Percentiles rank a stretch among this genome's conserved stretches.
Conservation (phyloP, 2,797 vertebrate species). For the Myotis daubentonii region DNA sequence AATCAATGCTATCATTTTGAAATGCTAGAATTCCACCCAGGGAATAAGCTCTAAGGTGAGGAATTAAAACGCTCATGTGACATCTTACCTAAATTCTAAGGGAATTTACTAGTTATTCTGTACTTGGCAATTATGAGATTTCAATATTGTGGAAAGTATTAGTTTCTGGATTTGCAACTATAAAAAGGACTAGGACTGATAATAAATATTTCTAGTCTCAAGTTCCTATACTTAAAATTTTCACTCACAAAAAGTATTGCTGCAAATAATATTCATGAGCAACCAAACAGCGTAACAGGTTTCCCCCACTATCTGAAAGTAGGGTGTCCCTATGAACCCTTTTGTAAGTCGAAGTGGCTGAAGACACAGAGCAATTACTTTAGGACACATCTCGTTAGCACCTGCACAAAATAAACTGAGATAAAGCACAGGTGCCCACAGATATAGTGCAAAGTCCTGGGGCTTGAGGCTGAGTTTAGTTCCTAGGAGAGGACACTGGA, state of each 20-base stretch:
- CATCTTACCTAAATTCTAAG: slow-evolving; percentile 4
- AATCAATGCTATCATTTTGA: neutral
- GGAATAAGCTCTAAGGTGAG: neutral
- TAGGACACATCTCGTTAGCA: neutral
- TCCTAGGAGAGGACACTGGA: neutral
- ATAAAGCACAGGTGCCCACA: neutral
- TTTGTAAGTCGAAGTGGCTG: neutral
- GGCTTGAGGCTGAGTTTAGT: neutral
- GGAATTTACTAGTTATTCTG: neutral
- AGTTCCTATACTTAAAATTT: neutral
- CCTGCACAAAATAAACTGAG: neutral
- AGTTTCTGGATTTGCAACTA: neutral
- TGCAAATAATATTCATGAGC: neutral
- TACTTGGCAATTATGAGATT: neutral
- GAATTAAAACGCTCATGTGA: neutral
- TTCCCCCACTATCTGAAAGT: neutral
- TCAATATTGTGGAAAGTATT: neutral
- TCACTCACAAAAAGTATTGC: slow-evolving; percentile 12
- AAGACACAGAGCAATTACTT: neutral
- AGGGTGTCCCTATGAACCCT: neutral
- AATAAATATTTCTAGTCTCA: neutral
- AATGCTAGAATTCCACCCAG: neutral
- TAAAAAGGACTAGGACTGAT: neutral
- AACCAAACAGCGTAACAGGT: neutral
- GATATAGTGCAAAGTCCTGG: neutral